These are phyloP conservation scores for Leptopilina myrica DNA, from an alignment of 2,888 invertebrate genomes.

Conservation along the genomic window DNA sequence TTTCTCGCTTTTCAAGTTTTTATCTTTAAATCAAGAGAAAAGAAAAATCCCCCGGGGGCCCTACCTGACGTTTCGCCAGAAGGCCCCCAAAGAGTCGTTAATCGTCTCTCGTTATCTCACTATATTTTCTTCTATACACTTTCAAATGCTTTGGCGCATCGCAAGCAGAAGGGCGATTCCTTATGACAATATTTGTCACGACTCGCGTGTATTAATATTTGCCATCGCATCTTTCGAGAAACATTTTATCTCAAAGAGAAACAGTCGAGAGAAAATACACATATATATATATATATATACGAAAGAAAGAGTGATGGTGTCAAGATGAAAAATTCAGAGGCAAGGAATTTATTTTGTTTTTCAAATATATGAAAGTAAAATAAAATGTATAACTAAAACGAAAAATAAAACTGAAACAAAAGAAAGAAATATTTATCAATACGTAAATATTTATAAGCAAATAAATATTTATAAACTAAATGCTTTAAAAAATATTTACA, in stretches of 20 bases:
- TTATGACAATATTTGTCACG: slow-evolving; percentile 70
- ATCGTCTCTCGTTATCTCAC: slow-evolving; percentile 63
- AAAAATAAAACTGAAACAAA: too few relatives aligned
- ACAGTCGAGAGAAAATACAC: background rate
- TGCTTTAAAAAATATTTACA: too few relatives aligned
- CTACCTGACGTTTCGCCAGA: slow-evolving; percentile 68
- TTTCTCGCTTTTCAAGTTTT: slow-evolving; percentile 43
- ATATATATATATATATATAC: background rate
- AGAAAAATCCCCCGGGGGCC: slow-evolving; percentile 39
- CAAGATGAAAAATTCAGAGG: background rate
- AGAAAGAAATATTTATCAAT: too few relatives aligned
- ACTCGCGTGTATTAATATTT: slow-evolving; percentile 36
- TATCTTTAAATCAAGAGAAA: slow-evolving; percentile 27
- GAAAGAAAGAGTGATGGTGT: slow-evolving; percentile 4
- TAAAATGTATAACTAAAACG: too few relatives aligned
- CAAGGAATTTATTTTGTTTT: too few relatives aligned
- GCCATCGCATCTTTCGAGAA: too few relatives aligned
- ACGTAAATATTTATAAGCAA: too few relatives aligned
- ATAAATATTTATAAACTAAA: too few relatives aligned
- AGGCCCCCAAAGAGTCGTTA: slow-evolving; percentile 45
- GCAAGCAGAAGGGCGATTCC: slow-evolving; percentile 30
- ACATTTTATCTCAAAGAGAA: background rate
- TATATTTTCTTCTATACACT: slow-evolving; percentile 39
- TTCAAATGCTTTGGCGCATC: slow-evolving; percentile 18
- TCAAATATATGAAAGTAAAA: too few relatives aligned